Evolutionary conservation across 1,140 invertebrate genomes (phyloP).

Genomic region (Mizuhopecten yessoensis): DNA sequence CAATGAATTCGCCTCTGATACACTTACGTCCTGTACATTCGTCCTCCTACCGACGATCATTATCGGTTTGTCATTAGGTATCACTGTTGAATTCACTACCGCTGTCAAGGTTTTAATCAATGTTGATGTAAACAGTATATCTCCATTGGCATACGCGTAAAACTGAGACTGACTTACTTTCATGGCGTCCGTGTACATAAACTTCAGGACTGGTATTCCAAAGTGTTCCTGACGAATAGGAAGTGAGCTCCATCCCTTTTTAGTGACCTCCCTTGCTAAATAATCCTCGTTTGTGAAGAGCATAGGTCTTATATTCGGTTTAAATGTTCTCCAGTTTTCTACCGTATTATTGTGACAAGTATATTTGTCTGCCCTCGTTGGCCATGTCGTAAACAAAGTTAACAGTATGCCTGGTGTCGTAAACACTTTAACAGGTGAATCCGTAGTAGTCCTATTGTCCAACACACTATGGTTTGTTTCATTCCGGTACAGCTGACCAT

Average conservation of each 20-base stretch:
- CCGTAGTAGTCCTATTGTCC: background rate
- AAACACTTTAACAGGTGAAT: background rate
- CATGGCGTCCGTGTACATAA: slow-evolving; percentile 27
- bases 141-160: slow-evolving; percentile 50
- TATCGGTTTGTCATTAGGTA: slow-evolving; percentile 41
- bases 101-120: slow-evolving; percentile 28
- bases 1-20: slow-evolving; percentile 47
- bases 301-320: background rate
- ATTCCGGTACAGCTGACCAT: background rate
- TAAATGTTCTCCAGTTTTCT: slow-evolving; percentile 46
- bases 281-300: slow-evolving; percentile 41
- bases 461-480: background rate
- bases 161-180: background rate
- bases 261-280: background rate
- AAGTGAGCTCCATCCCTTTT: slow-evolving; percentile 3
- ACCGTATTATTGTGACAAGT: slow-evolving; percentile 42
- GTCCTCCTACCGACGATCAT: slow-evolving; percentile 62
- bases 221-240: background rate
- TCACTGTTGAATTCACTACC: background rate
- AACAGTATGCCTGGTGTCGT: slow-evolving; percentile 5
- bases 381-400: slow-evolving; percentile 47
- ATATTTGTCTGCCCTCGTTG: background rate
- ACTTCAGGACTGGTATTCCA: slow-evolving; percentile 45
- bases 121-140: slow-evolving; percentile 44
- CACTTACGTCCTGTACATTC: slow-evolving; percentile 61